Base-by-base conservation (phyloP, 2,113 vertebrate genomes). In the Psittacula cyanocephala region DNA sequence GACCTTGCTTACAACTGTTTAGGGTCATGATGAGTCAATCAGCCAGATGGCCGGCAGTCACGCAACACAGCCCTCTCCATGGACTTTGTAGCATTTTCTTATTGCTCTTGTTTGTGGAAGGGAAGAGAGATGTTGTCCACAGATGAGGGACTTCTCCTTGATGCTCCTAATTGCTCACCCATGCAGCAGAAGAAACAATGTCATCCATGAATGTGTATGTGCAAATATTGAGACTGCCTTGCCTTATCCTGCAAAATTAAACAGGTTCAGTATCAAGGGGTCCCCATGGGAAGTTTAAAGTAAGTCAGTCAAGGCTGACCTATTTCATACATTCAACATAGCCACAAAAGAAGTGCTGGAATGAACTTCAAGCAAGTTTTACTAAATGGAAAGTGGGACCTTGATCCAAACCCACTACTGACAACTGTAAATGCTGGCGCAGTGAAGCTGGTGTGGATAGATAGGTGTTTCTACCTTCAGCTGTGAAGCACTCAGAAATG, bases 161-260 rank as follows among this genome's bases (percentile, higher is more conserved):
- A 57, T 60, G 86, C 50, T 94, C 50, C 68, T 94, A 93, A 91
- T 95, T 95, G 91, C 31, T 91, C 77, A 93, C 35, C 46, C 92
- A 79, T 79, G 93, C 92, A 94, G 88, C 65, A 96, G 55, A 71
- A 94, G 68, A 83, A 88, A 90, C 64, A 90, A 95, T 77, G 84
- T 82, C 39, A 76, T 77, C 89, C 63, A 80, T 72, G 76, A 86
- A 85, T 24, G 65, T 83, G 44, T 47, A 86, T 49, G 77, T 62
- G 91, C 68, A 81, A 83, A n/a, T 86, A 94, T 52, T 2, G 33
- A 94, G 69, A 76, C 65, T 91, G 87, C 86, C 46, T 60, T 47
- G 88, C n/a, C 76, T 33, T 65, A 71, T 68, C 18, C 85, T 92
- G 64, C 41, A 93, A 94, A 97, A 85, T 68, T 92, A 92, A 96